Percentiles rank a stretch among this genome's conserved stretches.
Evolutionary conservation across 2,113 vertebrate species (phyloP).

Genomic region (Natator depressus): DNA sequence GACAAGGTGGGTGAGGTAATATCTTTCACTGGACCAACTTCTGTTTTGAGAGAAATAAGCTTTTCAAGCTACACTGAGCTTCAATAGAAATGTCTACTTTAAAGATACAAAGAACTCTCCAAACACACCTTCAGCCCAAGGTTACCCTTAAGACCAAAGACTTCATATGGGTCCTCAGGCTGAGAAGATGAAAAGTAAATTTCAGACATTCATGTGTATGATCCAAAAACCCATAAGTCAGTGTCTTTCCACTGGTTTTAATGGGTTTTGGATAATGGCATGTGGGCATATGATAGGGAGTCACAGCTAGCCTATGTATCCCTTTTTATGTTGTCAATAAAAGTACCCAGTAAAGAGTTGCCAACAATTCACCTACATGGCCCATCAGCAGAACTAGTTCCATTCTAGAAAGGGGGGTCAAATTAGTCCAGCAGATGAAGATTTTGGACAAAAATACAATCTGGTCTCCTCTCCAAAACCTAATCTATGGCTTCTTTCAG

Average conservation of each 20-base stretch:
- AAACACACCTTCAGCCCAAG: neutral
- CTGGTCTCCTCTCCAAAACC: neutral
- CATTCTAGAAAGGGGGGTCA: neutral
- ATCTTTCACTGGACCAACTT: neutral
- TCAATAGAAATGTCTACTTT: neutral
- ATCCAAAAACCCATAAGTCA: slow-evolving; percentile 27
- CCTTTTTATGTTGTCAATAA: neutral
- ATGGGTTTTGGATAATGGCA: slow-evolving; percentile 1
- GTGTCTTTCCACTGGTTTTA: slow-evolving; percentile 1
- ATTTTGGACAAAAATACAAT: neutral
- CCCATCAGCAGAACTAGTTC: neutral
- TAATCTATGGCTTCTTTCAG: neutral
- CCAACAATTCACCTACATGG: neutral
- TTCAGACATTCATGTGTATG: neutral
- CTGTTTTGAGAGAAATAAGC: neutral
- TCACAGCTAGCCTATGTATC: neutral
- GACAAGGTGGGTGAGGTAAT: neutral
- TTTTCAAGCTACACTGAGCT: neutral
- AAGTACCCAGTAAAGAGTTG: neutral
- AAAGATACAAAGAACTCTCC: slow-evolving; percentile 1
- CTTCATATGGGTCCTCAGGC: neutral
- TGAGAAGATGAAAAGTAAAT: neutral
- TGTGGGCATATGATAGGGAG: neutral
- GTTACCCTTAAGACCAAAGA: slow-evolving; percentile 8
- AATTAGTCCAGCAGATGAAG: neutral